These are phyloP conservation scores for Morpho deidamia DNA, from an alignment of 2,888 invertebrate genomes.

Conservation along the genomic window DNA sequence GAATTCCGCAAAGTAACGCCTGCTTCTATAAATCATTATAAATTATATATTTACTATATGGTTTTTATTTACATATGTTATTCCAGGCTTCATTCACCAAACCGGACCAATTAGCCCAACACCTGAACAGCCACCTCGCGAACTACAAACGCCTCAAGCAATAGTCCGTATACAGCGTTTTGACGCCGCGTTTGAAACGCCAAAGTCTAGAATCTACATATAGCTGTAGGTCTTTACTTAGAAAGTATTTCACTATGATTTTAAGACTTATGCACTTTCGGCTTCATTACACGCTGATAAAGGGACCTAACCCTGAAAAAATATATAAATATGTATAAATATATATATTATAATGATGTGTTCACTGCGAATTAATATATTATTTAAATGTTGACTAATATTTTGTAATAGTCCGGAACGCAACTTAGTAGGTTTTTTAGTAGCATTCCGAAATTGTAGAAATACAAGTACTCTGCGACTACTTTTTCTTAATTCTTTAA, in stretches of 20 bases:
- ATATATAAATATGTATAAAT: no score
- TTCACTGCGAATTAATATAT: background rate
- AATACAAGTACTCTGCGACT: no score
- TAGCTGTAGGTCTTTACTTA: slow-evolving; percentile 8
- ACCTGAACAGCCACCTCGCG: slow-evolving; percentile 71
- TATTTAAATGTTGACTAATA: background rate
- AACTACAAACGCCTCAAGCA: slow-evolving; percentile 71
- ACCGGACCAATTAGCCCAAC: slow-evolving; percentile 67
- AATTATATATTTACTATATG: no score
- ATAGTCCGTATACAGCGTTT: slow-evolving; percentile 27
- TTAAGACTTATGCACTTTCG: slow-evolving; percentile 4
- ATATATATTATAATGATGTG: background rate
- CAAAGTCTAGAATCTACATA: slow-evolving; percentile 12
- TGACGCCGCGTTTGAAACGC: slow-evolving; percentile 18
- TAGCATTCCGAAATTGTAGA: no score
- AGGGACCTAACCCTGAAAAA: background rate
- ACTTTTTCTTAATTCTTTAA: no score
- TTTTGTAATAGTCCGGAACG: no score
- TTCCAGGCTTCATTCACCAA: slow-evolving; percentile 66
- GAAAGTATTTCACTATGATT: slow-evolving; percentile 7
- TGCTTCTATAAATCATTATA: no score
- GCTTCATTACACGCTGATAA: background rate
- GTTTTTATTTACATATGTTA: background rate
- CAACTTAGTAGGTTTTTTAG: no score
- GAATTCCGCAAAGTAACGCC: no score